These are phyloP conservation scores for Lithobius niger DNA, from an alignment of 1,140 invertebrate species.

Conservation along the genomic window DNA sequence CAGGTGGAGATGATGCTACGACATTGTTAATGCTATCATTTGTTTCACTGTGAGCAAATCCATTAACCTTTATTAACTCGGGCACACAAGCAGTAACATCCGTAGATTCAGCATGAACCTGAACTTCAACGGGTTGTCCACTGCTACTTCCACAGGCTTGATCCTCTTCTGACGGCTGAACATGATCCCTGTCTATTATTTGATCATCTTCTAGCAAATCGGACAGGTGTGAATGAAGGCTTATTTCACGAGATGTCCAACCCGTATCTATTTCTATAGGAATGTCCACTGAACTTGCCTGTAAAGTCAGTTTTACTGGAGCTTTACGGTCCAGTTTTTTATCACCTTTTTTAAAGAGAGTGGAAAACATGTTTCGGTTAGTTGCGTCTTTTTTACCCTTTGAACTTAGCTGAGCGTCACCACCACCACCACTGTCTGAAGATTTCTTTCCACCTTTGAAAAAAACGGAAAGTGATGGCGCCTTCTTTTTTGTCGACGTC, in stretches of 20 bases:
- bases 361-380: constrained; percentile 37
- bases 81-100: too few relatives aligned
- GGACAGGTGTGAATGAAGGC: background rate
- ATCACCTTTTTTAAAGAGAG: constrained; percentile 37
- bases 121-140: too few relatives aligned
- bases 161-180: too few relatives aligned
- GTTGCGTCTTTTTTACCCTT: constrained; percentile 34
- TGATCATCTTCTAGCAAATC: constrained; percentile 1
- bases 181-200: too few relatives aligned
- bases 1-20: too few relatives aligned
- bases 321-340: constrained; percentile 22
- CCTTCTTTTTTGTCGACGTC: background rate
- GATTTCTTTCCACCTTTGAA: constrained; percentile 26
- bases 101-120: too few relatives aligned
- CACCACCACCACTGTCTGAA: constrained; percentile 28
- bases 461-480: background rate
- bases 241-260: constrained; percentile 6
- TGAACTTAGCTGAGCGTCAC: constrained; percentile 9
- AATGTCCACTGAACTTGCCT: constrained; percentile 3
- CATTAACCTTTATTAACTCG: too few relatives aligned
- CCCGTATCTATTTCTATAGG: constrained; percentile 1
- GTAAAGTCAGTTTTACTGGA: background rate
- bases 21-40: too few relatives aligned
- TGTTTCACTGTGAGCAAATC: too few relatives aligned
- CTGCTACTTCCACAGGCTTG: too few relatives aligned